A percentile compares a stretch with the other conserved stretches of the same genome.
These are phyloP conservation scores for Pollenia labialis DNA, from an alignment of 2,888 invertebrate genomes.

Conservation along the genomic window DNA sequence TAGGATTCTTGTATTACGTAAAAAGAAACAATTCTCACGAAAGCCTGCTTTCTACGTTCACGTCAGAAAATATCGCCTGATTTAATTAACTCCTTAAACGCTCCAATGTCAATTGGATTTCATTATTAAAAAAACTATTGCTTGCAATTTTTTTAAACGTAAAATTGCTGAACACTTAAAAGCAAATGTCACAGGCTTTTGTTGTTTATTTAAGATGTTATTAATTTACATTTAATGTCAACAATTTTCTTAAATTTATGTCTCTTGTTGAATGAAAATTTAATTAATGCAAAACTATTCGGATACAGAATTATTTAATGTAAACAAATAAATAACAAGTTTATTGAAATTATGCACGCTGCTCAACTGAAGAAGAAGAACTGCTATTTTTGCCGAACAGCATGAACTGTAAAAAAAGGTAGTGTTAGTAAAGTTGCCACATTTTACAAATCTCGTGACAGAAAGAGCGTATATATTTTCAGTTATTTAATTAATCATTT, in stretches of 20 bases:
- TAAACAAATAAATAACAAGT: slow-evolving; percentile 32
- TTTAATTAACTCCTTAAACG: slow-evolving; percentile 2
- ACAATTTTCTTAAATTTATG: neutral
- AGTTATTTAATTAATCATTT: no score
- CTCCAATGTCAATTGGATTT: slow-evolving; percentile 16
- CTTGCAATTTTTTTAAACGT: neutral
- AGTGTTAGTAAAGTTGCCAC: neutral
- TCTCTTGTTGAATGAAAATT: neutral
- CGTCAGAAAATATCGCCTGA: neutral
- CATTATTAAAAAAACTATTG: neutral
- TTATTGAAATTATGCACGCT: slow-evolving; percentile 24
- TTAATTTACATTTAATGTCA: no score
- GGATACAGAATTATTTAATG: slow-evolving; percentile 21
- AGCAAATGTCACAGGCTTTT: neutral
- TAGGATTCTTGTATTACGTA: slow-evolving; percentile 11
- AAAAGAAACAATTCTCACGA: neutral
- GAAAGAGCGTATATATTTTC: no score
- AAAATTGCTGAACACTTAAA: neutral
- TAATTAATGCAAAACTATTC: neutral
- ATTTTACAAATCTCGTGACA: neutral
- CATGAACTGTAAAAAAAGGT: neutral
- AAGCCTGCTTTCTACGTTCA: neutral
- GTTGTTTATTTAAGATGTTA: neutral
- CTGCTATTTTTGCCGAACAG: neutral
- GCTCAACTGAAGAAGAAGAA: slow-evolving; percentile 20